Evolutionary conservation across 2,888 invertebrate genomes (phyloP).

Genomic region (Tachina grossa): DNA sequence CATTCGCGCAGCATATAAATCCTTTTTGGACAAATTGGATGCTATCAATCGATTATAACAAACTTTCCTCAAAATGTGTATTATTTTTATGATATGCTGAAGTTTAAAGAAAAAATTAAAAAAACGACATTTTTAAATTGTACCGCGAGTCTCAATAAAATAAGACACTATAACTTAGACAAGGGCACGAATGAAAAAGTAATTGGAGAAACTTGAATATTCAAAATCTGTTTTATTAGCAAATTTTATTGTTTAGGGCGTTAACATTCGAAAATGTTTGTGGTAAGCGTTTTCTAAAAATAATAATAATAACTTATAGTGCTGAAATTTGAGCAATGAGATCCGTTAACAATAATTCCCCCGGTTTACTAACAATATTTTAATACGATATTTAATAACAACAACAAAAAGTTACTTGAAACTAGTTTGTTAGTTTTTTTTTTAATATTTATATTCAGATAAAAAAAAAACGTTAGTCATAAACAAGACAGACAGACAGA

Average conservation of each 20-base stretch:
- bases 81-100: no score
- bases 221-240: no score
- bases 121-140: no score
- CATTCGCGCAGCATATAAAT: no score
- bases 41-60: no score
- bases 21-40: no score
- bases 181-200: no score
- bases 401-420: neutral
- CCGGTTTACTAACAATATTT: constrained; percentile 1
- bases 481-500: constrained; percentile 10
- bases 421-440: neutral
- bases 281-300: neutral
- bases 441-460: neutral
- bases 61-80: no score
- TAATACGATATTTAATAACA: neutral
- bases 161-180: no score
- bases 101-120: no score
- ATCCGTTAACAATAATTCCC: neutral
- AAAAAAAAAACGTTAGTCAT: constrained; percentile 39
- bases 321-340: neutral
- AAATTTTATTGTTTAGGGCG: neutral
- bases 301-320: neutral
- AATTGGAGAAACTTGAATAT: no score
- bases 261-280: neutral
- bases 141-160: no score